These are phyloP conservation scores for Acanthurus lineatus DNA, from an alignment of 2,797 vertebrate species.

Conservation along the genomic window DNA sequence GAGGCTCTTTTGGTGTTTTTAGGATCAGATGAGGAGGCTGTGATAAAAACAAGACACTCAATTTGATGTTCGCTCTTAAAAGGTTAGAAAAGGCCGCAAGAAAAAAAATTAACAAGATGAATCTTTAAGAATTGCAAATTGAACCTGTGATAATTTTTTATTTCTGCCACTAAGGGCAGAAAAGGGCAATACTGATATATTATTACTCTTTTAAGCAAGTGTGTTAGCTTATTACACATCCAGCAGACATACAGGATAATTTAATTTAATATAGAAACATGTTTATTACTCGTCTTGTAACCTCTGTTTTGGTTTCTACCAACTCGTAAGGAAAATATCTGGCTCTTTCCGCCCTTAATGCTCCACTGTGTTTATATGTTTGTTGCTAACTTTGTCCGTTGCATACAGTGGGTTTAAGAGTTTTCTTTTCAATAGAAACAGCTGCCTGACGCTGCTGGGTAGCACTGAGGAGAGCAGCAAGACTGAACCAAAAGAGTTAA, in stretches of 20 bases:
- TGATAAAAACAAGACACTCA: conserved; percentile 1
- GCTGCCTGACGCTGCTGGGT: neutral
- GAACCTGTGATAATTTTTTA: neutral
- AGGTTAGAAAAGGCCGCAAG: neutral
- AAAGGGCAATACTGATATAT: neutral
- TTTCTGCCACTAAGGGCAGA: neutral
- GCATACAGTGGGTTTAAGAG: no score
- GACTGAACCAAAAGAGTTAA: neutral
- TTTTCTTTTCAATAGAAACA: neutral
- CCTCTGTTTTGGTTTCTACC: neutral
- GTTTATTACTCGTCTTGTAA: neutral
- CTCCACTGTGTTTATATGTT: neutral
- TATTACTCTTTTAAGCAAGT: neutral
- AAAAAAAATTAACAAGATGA: neutral
- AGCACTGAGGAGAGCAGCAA: neutral
- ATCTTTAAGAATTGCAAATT: neutral
- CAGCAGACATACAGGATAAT: neutral
- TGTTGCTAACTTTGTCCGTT: no score
- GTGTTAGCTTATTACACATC: neutral
- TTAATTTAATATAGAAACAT: neutral
- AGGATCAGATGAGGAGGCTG: conserved; percentile 11
- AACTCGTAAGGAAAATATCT: neutral
- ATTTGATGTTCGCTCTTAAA: conserved; percentile 2
- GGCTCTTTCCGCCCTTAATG: neutral
- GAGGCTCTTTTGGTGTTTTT: conserved; percentile 36